A percentile compares a stretch with the other conserved stretches of the same genome.
These are phyloP conservation scores for Karalla daura DNA, from an alignment of 2,797 vertebrate genomes.

Conservation along the genomic window DNA sequence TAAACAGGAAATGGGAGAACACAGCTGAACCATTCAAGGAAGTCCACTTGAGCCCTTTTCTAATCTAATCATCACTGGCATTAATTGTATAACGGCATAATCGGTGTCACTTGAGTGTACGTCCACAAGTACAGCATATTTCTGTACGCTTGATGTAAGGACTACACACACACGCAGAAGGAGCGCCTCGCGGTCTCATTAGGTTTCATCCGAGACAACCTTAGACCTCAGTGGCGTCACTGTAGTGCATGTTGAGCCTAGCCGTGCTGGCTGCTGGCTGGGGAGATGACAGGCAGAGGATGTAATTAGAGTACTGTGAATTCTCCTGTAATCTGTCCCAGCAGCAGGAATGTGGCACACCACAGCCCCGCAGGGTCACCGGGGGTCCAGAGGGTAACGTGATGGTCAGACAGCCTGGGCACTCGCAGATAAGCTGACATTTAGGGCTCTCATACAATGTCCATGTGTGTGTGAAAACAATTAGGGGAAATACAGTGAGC, in stretches of 20 bases:
- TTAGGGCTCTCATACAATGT: conserved; percentile 36
- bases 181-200: conserved; percentile 20
- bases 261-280: conserved; percentile 24
- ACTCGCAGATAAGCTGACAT: conserved; percentile 55
- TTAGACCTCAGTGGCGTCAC: conserved; percentile 52
- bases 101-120: conserved; percentile 25
- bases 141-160: conserved; percentile 22
- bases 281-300: conserved; percentile 55
- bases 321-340: conserved; percentile 73
- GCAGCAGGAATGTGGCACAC: conserved; percentile 72
- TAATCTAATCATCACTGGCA: conserved; percentile 53
- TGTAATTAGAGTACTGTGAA: conserved; percentile 76
- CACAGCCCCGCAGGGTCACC: conserved; percentile 55
- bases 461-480: conserved; percentile 21
- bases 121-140: conserved; percentile 22
- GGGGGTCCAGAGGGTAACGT: conserved; percentile 53
- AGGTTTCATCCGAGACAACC: conserved; percentile 32
- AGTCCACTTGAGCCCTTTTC: conserved; percentile 56
- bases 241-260: conserved; percentile 36
- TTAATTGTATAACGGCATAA: conserved; percentile 56
- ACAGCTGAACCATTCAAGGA: conserved; percentile 61
- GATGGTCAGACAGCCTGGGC: conserved; percentile 47
- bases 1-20: conserved; percentile 77
- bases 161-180: conserved; percentile 16
- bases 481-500: conserved; percentile 18